Conservation (phyloP, 1,140 invertebrate species). For the Eumeta japonica region DNA sequence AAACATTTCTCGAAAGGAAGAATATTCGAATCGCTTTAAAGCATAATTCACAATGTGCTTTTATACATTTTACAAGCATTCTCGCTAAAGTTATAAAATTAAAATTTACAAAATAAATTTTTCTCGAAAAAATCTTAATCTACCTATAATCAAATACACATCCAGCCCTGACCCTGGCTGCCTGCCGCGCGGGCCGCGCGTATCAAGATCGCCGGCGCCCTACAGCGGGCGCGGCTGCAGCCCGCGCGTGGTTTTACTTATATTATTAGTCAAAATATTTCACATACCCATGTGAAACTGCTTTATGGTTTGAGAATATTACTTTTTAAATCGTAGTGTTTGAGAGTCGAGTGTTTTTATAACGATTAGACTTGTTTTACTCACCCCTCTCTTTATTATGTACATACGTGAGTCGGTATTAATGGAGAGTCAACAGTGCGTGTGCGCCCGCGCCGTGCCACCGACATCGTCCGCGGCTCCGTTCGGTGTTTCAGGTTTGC, state of each 20-base stretch:
- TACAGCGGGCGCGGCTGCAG: slow-evolving; percentile 5
- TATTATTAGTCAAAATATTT: slow-evolving; percentile 58
- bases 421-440: slow-evolving; percentile 34
- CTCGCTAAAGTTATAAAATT: neutral
- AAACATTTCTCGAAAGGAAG: slow-evolving; percentile 16
- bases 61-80: slow-evolving; percentile 17
- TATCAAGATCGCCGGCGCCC: slow-evolving; percentile 25
- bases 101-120: neutral
- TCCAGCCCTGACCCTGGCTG: neutral
- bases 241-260: slow-evolving; percentile 48
- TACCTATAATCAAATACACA: neutral
- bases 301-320: slow-evolving; percentile 54
- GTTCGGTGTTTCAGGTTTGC: slow-evolving; percentile 33
- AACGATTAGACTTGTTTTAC: slow-evolving; percentile 52
- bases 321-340: slow-evolving; percentile 50
- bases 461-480: neutral
- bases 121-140: neutral
- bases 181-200: neutral
- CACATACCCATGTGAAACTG: slow-evolving; percentile 51
- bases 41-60: slow-evolving; percentile 18
- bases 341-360: slow-evolving; percentile 46
- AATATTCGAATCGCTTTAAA: slow-evolving; percentile 44
- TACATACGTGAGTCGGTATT: slow-evolving; percentile 23
- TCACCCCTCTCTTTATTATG: slow-evolving; percentile 33
- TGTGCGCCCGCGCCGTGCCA: slow-evolving; percentile 11